Base-by-base conservation (phyloP, 2,888 invertebrate species). In the Apamea monoglypha region DNA sequence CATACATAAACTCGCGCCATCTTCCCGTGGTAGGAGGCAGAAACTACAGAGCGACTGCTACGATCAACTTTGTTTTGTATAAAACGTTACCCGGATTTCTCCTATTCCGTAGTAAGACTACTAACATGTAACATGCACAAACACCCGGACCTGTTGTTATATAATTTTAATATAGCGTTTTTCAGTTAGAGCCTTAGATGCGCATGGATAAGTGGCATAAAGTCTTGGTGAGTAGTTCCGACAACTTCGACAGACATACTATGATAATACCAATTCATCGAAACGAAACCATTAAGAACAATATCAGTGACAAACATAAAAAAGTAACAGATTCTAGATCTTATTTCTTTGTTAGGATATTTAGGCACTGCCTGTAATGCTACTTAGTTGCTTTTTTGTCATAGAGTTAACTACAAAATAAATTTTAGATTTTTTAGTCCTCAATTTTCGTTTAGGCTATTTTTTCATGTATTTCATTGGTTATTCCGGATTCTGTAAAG, bases 141-240 rank as follows among this genome's bases (percentile, higher is more conserved):
- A 29, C 36, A 50, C 75, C 12, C 2, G 6, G 6, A 36, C 1
- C 47, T 74, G 2, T 32, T 18, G 14, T 16, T 70, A 3, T 36
- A 61, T 25, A n/a, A 36, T 70, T 25, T 61, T 18, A 32, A 32
- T 32, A 70, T 5, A 61, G 10, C 6, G 25, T 70, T 70, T 32
- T 70, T 70, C 25, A 61, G 18, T 7, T 36, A 61, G 18, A n/a
- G 12, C 32, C 16, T 76, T 32, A 44, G 32, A 82, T 76, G 59
- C 12, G 1, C 8, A 16, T 12, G 29, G 29, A 36, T 71, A 80
- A 56, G 29, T 80, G 36, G 56, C n/a, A 36, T n/a, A 8, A 81
- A 81, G 79, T 66, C 18, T n/a, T 53, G 6, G 21, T 40, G 21
- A 80, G 25, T 40, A 61, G 25, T 78, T 78, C 78, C 40, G 61